Percentiles rank a stretch among this genome's conserved stretches.
Conservation (phyloP, 2,797 vertebrate species). For the Vultur gryphus region DNA sequence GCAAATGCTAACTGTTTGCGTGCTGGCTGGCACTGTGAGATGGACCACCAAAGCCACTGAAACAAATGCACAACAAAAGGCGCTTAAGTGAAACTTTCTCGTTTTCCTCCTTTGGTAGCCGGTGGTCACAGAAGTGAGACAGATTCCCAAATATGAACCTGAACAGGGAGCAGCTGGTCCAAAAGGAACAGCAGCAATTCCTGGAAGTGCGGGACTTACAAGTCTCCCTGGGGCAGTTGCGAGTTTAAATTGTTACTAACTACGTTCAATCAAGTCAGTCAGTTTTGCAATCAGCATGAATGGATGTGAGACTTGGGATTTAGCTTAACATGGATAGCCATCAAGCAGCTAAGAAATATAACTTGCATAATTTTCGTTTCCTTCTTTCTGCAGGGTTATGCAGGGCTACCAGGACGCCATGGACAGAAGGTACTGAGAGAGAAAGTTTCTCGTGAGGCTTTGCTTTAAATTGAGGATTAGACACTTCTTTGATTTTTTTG, state of each 20-base stretch:
- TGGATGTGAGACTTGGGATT: not conserved
- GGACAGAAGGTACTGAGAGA: constrained; percentile 72
- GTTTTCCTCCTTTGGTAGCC: not conserved
- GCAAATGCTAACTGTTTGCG: not conserved
- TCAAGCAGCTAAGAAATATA: not conserved
- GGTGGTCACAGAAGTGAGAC: not conserved
- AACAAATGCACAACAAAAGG: not conserved
- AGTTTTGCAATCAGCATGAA: not conserved
- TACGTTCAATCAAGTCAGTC: not conserved
- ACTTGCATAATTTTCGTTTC: not conserved
- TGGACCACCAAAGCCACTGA: not conserved
- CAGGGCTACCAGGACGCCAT: constrained; percentile 71
- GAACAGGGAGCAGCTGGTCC: constrained; percentile 75
- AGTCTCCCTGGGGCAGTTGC: constrained; percentile 76
- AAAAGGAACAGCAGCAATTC: constrained; percentile 79
- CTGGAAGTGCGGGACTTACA: constrained; percentile 82
- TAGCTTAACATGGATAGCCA: not conserved
- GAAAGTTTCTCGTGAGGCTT: not conserved
- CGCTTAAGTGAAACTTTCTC: not conserved
- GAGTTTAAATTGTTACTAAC: constrained; percentile 46
- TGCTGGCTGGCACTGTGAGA: not conserved
- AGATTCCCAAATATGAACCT: not conserved
- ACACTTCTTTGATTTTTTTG: not conserved
- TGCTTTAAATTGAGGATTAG: not conserved
- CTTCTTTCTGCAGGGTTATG: constrained; percentile 75